phyloP scores from a whole-genome alignment of 92 coral and sea anemone species.

The Umimayanthus kanabou region DNA sequence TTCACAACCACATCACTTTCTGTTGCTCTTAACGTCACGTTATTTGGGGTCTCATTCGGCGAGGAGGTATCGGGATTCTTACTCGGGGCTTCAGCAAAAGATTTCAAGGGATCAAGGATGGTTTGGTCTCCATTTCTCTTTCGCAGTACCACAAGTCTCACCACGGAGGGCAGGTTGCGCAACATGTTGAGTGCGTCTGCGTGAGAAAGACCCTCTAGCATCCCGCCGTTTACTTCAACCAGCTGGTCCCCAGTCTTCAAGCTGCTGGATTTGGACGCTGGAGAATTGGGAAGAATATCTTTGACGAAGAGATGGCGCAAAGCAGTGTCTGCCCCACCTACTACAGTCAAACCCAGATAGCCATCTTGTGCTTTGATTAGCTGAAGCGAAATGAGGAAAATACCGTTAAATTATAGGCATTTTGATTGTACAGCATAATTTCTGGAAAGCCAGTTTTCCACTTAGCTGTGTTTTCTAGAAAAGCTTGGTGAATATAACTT shows the following conservation, averaged over 20 bases:
- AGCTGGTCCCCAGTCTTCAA: constrained; percentile 79
- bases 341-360: constrained; percentile 69
- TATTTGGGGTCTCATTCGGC: constrained; percentile 51
- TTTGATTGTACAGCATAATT: too few species aligned
- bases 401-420: neutral
- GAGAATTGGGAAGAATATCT: constrained; percentile 75
- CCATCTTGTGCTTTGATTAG: constrained; percentile 71
- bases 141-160: constrained; percentile 60
- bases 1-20: constrained; percentile 55
- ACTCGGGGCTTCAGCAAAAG: neutral
- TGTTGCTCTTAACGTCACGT: constrained; percentile 55
- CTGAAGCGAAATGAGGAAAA: constrained; percentile 40
- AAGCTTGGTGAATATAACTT: too few species aligned
- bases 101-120: constrained; percentile 40
- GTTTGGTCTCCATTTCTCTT: constrained; percentile 59
- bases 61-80: constrained; percentile 59
- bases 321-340: constrained; percentile 82
- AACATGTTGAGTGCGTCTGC: constrained; percentile 62
- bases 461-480: too few species aligned
- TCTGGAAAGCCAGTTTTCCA: too few species aligned
- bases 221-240: constrained; percentile 69
- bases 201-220: constrained; percentile 61
- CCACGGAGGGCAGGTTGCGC: constrained; percentile 66
- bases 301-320: constrained; percentile 68
- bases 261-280: constrained; percentile 74